A percentile compares a stretch with the other conserved stretches of the same genome.
Evolutionary conservation across 2,797 vertebrate genomes (phyloP).

Genomic region (Brachyrhaphis roseni): DNA sequence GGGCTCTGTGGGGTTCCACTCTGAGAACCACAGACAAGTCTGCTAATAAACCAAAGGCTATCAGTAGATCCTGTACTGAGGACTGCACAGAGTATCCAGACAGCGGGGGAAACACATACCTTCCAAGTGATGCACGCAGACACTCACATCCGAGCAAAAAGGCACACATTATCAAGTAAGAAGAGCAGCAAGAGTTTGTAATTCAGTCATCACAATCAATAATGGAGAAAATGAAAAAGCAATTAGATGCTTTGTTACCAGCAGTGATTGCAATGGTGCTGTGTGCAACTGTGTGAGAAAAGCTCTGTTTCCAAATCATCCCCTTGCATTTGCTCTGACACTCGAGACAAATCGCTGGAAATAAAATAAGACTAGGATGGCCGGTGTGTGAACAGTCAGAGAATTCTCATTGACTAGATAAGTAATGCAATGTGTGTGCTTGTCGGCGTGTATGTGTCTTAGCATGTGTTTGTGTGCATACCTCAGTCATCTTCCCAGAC

Average conservation of each 20-base stretch:
- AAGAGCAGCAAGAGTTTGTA: slow-evolving; percentile 16
- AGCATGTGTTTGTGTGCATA: not conserved
- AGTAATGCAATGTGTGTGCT: slow-evolving; percentile 19
- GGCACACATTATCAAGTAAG: slow-evolving; percentile 16
- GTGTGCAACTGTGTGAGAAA: slow-evolving; percentile 1
- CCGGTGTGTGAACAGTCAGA: slow-evolving; percentile 17
- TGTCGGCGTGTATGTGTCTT: not conserved
- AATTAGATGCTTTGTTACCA: slow-evolving; percentile 42
- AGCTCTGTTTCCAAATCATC: slow-evolving; percentile 8
- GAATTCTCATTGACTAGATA: slow-evolving; percentile 17
- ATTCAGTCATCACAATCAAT: slow-evolving; percentile 44
- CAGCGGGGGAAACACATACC: slow-evolving; percentile 28
- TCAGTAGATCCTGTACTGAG: slow-evolving; percentile 13
- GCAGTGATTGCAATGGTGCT: slow-evolving; percentile 35
- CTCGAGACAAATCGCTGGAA: slow-evolving; percentile 42
- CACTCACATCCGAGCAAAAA: slow-evolving; percentile 1
- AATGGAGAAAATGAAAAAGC: slow-evolving; percentile 43
- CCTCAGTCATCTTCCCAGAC: slow-evolving; percentile 52
- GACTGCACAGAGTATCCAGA: slow-evolving; percentile 40
- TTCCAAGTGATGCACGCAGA: slow-evolving; percentile 22
- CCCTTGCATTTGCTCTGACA: slow-evolving; percentile 22
- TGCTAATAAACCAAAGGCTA: slow-evolving; percentile 64
- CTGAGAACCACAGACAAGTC: slow-evolving; percentile 47
- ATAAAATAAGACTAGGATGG: slow-evolving; percentile 31
- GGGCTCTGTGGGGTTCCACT: slow-evolving; percentile 59